phyloP scores from a whole-genome alignment of 2,113 vertebrate genomes.

The Myotis davidii region DNA sequence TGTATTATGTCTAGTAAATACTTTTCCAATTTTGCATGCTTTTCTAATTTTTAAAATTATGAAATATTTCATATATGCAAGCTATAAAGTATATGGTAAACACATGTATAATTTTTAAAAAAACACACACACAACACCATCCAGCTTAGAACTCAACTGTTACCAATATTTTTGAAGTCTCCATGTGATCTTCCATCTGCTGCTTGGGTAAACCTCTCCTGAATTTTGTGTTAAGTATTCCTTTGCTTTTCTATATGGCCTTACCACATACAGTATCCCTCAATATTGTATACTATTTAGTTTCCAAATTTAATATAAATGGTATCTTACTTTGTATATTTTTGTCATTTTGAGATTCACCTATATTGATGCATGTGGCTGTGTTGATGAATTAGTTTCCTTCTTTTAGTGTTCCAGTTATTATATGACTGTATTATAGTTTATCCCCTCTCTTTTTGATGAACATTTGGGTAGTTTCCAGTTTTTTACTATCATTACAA shows the following conservation, averaged over 20 bases:
- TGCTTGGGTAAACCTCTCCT: background rate
- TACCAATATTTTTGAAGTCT: background rate
- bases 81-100: background rate
- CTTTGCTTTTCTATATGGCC: background rate
- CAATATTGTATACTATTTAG: background rate
- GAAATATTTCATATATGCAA: background rate
- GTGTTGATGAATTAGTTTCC: background rate
- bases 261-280: background rate
- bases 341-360: background rate
- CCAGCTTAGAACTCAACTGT: background rate
- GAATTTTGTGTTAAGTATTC: background rate
- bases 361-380: background rate
- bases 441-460: background rate
- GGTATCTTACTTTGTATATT: background rate
- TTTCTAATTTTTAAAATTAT: slow-evolving; percentile 9
- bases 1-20: background rate
- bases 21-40: background rate
- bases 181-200: background rate
- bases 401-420: background rate
- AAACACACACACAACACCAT: background rate
- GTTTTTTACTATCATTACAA: background rate
- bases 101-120: background rate
- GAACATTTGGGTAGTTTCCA: background rate
- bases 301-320: slow-evolving; percentile 21
- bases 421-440: background rate